Evolutionary conservation across 2,888 invertebrate genomes (phyloP).

Genomic region (Dugesia japonica): DNA sequence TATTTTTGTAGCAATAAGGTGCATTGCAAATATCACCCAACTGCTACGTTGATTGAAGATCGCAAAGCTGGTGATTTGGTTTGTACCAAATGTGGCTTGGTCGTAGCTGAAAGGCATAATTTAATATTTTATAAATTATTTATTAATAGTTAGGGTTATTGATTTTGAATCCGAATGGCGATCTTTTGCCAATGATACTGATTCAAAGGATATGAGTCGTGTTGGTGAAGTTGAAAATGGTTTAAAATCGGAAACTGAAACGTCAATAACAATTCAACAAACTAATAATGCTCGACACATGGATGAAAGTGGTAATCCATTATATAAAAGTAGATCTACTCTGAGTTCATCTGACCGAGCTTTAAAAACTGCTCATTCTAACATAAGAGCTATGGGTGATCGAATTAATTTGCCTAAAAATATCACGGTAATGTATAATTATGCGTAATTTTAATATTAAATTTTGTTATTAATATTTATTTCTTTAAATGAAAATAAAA

Average conservation of each 20-base stretch:
- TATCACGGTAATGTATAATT: slow-evolving; percentile 55
- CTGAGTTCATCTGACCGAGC: slow-evolving; percentile 80
- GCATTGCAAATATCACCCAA: slow-evolving; percentile 62
- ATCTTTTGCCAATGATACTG: slow-evolving; percentile 94
- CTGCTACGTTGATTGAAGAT: slow-evolving; percentile 85
- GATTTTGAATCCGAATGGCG: slow-evolving; percentile 99
- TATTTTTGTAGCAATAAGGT: slow-evolving; percentile 27
- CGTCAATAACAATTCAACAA: slow-evolving; percentile 77
- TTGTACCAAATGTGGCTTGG: slow-evolving; percentile 95
- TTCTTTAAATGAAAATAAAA: neutral
- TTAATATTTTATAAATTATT: no score
- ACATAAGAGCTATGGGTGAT: slow-evolving; percentile 94
- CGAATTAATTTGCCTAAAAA: slow-evolving; percentile 86
- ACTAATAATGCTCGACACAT: slow-evolving; percentile 44
- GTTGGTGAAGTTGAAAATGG: slow-evolving; percentile 98
- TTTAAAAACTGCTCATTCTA: slow-evolving; percentile 80
- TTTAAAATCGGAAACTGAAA: slow-evolving; percentile 76
- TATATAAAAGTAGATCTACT: slow-evolving; percentile 56
- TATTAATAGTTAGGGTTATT: slow-evolving; percentile 60
- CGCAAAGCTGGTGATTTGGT: slow-evolving; percentile 96
- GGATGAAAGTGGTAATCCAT: slow-evolving; percentile 43
- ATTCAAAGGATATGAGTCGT: slow-evolving; percentile 89
- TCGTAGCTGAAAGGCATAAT: slow-evolving; percentile 96
- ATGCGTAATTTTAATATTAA: neutral
- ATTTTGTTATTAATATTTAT: neutral